Percentiles rank a stretch among this genome's conserved stretches.
Evolutionary conservation across 1,140 invertebrate genomes (phyloP).

Genomic region (Plutomurus gul): DNA sequence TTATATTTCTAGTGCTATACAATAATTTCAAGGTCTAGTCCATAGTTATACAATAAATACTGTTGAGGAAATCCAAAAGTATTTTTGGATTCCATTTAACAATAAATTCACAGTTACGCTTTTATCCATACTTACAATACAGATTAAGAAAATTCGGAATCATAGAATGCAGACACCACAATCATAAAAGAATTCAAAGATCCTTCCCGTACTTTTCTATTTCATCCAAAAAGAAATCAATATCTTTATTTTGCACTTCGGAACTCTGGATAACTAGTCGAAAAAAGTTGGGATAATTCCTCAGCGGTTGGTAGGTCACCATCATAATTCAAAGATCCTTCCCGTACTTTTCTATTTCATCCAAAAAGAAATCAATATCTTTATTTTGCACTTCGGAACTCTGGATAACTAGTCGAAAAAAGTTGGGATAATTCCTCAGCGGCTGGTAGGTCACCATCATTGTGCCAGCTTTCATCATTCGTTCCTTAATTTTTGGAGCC

Average conservation of each 20-base stretch:
- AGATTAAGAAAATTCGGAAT: too few species aligned
- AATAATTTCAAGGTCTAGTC: too few species aligned
- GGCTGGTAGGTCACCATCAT: conserved; percentile 97
- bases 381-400: conserved; percentile 78
- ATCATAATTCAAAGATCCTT: conserved; percentile 77
- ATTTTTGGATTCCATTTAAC: too few species aligned
- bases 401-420: conserved; percentile 91
- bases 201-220: conserved; percentile 79
- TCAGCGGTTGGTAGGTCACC: conserved; percentile 89
- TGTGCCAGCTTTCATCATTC: conserved; percentile 90
- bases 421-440: conserved; percentile 77
- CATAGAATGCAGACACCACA: too few species aligned
- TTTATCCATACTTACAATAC: too few species aligned
- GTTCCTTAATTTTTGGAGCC: conserved; percentile 88
- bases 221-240: conserved; percentile 83
- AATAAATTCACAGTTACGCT: too few species aligned
- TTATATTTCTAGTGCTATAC: too few species aligned
- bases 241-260: conserved; percentile 74
- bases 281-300: conserved; percentile 86
- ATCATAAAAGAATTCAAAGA: conserved; percentile 60
- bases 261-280: conserved; percentile 91
- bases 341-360: conserved; percentile 83
- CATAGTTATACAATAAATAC: too few species aligned
- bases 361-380: conserved; percentile 84
- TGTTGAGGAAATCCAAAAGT: too few species aligned